These are phyloP conservation scores for Polylopha cassiicola DNA, from an alignment of 2,888 invertebrate genomes.

Conservation along the genomic window DNA sequence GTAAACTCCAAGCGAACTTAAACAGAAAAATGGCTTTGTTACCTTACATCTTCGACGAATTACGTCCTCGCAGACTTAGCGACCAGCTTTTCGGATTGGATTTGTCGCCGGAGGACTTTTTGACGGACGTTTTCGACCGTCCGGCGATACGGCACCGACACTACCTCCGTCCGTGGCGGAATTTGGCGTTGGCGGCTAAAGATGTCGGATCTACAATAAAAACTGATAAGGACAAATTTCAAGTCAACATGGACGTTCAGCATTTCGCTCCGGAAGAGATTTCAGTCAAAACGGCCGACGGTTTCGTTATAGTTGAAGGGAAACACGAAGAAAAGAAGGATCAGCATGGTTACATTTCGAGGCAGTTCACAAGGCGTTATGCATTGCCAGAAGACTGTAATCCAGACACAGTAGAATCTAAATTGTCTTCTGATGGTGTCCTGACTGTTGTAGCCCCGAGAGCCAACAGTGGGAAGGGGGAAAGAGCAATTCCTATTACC, in stretches of 20 bases:
- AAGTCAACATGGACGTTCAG: slow-evolving; percentile 85
- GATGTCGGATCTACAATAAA: slow-evolving; percentile 77
- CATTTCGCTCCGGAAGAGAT: slow-evolving; percentile 88
- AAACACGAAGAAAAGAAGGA: slow-evolving; percentile 88
- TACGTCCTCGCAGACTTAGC: slow-evolving; percentile 49
- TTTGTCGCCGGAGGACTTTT: slow-evolving; percentile 55
- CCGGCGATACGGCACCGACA: slow-evolving; percentile 43
- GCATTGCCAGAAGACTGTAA: slow-evolving; percentile 85
- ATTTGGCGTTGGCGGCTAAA: slow-evolving; percentile 51
- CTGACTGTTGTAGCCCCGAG: slow-evolving; percentile 81
- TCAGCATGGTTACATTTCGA: slow-evolving; percentile 83
- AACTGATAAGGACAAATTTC: slow-evolving; percentile 77
- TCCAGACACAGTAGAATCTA: slow-evolving; percentile 82
- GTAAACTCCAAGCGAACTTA: neutral
- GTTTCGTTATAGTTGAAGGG: slow-evolving; percentile 83
- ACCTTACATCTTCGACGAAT: slow-evolving; percentile 50
- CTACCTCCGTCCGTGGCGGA: slow-evolving; percentile 62
- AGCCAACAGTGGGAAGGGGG: slow-evolving; percentile 42
- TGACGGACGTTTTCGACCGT: slow-evolving; percentile 51
- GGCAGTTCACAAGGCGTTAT: slow-evolving; percentile 86
- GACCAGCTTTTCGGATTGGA: slow-evolving; percentile 63
- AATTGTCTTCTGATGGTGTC: slow-evolving; percentile 86
- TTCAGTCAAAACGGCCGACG: slow-evolving; percentile 84
- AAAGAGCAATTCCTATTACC: slow-evolving; percentile 77
- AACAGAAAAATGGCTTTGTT: slow-evolving; percentile 53